A percentile compares a stretch with the other conserved stretches of the same genome.
phyloP scores from a whole-genome alignment of 1,140 invertebrate genomes.

The Latrodectus geometricus region DNA sequence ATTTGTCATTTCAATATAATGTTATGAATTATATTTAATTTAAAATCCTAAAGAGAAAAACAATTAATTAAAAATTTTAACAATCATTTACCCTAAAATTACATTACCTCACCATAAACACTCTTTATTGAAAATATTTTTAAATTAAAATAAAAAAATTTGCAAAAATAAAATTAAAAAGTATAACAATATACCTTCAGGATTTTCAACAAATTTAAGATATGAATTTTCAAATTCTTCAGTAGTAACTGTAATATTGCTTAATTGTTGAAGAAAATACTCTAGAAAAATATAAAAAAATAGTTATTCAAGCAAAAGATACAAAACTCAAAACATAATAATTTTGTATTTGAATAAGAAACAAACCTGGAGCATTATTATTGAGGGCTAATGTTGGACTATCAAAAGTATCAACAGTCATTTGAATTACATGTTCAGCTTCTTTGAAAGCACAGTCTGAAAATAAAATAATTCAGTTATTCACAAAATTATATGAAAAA shows the following conservation, averaged over 20 bases:
- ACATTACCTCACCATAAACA: background rate
- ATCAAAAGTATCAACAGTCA: conserved; percentile 77
- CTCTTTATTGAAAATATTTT: background rate
- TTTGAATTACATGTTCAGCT: conserved; percentile 74
- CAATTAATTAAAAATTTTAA: no score
- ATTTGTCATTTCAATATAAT: no score
- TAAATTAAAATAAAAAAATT: background rate
- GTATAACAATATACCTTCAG: conserved; percentile 2
- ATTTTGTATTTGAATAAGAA: background rate
- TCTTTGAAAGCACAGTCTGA: conserved; percentile 74
- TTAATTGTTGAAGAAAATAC: conserved; percentile 36
- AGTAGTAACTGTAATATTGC: conserved; percentile 24
- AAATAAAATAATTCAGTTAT: conserved; percentile 61
- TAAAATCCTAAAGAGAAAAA: no score
- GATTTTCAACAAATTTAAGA: conserved; percentile 23
- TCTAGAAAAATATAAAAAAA: conserved; percentile 32
- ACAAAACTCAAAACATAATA: background rate
- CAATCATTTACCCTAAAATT: no score
- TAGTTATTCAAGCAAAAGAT: background rate
- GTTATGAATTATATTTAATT: no score
- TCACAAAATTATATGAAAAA: no score
- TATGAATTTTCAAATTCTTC: conserved; percentile 56
- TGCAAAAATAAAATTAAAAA: background rate
- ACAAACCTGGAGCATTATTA: conserved; percentile 76
- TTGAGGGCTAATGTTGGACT: conserved; percentile 77